Conservation (phyloP, 2,888 invertebrate genomes). For the Pasiphila rectangulata region DNA sequence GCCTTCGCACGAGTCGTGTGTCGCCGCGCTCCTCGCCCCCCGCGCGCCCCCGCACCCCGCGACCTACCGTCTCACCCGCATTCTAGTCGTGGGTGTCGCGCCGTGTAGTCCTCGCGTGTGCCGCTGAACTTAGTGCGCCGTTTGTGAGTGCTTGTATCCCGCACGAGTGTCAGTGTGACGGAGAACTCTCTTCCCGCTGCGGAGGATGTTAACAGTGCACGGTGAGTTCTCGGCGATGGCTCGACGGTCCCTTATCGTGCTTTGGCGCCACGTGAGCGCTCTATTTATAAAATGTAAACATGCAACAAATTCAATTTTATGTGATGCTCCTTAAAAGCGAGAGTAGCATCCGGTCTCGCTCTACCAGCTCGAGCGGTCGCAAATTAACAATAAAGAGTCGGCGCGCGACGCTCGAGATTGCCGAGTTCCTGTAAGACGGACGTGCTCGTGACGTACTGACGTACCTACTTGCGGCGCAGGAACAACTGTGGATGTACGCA, state of each 20-base stretch:
- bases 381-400: conserved; percentile 70
- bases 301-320: conserved; percentile 70
- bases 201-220: conserved; percentile 81
- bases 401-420: conserved; percentile 68
- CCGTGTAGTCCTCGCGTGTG: conserved; percentile 79
- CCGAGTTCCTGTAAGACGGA: conserved; percentile 73
- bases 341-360: conserved; percentile 59
- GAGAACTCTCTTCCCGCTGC: conserved; percentile 67
- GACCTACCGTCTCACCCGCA: conserved; percentile 69
- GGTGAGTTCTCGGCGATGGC: conserved; percentile 66
- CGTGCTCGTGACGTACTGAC: conserved; percentile 46
- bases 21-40: conserved; percentile 62
- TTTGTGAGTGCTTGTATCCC: conserved; percentile 77
- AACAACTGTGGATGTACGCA: conserved; percentile 37
- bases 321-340: conserved; percentile 59
- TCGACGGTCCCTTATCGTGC: conserved; percentile 61
- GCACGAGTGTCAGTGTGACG: conserved; percentile 78
- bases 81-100: conserved; percentile 80
- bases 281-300: conserved; percentile 80
- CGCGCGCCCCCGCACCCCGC: conserved; percentile 71
- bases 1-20: conserved; percentile 76
- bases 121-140: conserved; percentile 76
- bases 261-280: conserved; percentile 76
- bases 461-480: conserved; percentile 38
- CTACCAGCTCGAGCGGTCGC: conserved; percentile 48